phyloP scores from a whole-genome alignment of 1,140 invertebrate genomes.

The Mya arenaria region DNA sequence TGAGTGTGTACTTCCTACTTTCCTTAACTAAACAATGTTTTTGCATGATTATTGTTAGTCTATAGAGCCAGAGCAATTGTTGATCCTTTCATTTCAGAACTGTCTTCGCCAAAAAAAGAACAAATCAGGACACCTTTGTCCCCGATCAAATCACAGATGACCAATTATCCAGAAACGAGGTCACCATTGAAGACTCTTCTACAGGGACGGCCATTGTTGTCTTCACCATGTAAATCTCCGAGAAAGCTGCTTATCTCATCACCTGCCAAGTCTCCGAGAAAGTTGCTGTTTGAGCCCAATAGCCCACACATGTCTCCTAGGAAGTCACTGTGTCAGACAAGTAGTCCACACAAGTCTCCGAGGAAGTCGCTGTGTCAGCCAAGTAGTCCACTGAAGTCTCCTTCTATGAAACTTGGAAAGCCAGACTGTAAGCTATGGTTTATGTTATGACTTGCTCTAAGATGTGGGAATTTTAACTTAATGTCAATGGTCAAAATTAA shows the following conservation, averaged over 20 bases:
- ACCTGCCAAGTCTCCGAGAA: slow-evolving; percentile 11
- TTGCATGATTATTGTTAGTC: too few species aligned
- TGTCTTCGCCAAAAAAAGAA: too few species aligned
- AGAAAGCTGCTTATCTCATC: background rate
- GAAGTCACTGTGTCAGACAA: background rate
- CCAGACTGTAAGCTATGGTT: slow-evolving; percentile 50
- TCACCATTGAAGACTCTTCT: background rate
- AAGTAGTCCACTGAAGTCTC: slow-evolving; percentile 19
- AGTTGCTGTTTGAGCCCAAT: background rate
- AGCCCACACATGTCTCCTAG: background rate
- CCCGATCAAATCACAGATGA: slow-evolving; percentile 38
- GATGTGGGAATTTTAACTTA: too few species aligned
- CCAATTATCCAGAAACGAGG: too few species aligned
- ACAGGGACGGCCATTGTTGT: background rate
- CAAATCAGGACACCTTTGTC: too few species aligned
- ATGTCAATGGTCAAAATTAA: background rate
- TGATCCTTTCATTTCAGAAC: too few species aligned
- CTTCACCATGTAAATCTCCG: slow-evolving; percentile 9
- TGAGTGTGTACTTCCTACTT: too few species aligned
- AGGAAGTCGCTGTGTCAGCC: too few species aligned
- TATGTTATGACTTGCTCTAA: too few species aligned
- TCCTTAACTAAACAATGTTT: too few species aligned
- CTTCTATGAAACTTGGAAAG: slow-evolving; percentile 28
- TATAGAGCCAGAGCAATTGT: too few species aligned
- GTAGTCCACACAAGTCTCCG: too few species aligned